phyloP scores from a whole-genome alignment of 2,113 vertebrate species.

The Daboia siamensis region DNA sequence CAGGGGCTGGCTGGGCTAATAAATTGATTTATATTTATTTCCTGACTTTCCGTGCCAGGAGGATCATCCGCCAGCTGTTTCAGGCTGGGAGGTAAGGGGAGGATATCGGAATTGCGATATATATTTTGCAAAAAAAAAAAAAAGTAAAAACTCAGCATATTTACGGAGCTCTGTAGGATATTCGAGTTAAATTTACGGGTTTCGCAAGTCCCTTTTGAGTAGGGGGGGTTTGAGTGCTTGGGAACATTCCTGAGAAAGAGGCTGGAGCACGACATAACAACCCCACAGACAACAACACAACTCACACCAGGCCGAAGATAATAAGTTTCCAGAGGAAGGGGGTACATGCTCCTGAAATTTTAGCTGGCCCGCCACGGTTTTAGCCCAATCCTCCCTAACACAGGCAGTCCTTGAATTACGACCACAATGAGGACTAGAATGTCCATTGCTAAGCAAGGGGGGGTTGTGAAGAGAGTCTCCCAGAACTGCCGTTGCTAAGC shows the following conservation, averaged over 20 bases:
- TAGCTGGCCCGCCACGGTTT: background rate
- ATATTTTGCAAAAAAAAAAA: background rate
- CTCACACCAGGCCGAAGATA: background rate
- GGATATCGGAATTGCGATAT: background rate
- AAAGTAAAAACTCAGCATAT: background rate
- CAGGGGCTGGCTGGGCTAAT: background rate
- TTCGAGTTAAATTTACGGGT: background rate
- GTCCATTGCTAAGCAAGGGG: background rate
- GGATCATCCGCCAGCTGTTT: background rate
- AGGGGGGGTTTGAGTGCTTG: background rate
- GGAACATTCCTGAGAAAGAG: background rate
- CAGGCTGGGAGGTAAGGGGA: background rate
- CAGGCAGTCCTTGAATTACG: background rate
- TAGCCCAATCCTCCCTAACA: background rate
- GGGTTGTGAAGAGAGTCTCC: background rate
- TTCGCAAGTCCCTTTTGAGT: background rate
- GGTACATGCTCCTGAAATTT: background rate
- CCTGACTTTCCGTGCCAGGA: background rate
- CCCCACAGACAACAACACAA: background rate
- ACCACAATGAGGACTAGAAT: background rate
- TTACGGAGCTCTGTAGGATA: background rate
- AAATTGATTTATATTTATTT: background rate
- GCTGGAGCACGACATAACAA: conserved; percentile 6
- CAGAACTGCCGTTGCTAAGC: too few species aligned
- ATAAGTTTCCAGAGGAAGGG: background rate